Conservation (phyloP, 2,797 vertebrate genomes). For the Semotilus atromaculatus region DNA sequence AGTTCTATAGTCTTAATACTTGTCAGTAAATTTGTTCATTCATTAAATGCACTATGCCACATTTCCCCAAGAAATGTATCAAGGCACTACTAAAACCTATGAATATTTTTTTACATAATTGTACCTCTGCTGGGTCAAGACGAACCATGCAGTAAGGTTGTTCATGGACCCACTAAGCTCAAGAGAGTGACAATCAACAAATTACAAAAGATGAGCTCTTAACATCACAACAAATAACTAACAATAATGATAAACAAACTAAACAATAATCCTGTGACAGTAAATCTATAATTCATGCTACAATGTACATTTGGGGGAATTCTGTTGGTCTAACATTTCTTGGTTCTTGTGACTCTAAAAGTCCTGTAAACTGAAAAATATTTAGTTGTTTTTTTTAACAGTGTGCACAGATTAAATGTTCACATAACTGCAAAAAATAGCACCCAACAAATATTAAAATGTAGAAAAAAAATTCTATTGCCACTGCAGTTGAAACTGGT, state of each 20-base stretch:
- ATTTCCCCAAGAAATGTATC: too few relatives aligned
- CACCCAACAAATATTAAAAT: background rate
- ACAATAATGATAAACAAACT: background rate
- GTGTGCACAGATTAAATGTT: background rate
- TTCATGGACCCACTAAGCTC: background rate
- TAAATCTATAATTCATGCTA: background rate
- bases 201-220: background rate
- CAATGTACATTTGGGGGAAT: background rate
- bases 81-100: background rate
- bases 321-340: background rate
- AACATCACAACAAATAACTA: background rate
- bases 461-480: background rate
- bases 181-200: background rate
- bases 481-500: background rate
- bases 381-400: too few relatives aligned
- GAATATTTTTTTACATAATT: background rate
- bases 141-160: background rate
- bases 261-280: background rate
- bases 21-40: background rate
- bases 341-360: background rate
- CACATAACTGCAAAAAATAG: background rate
- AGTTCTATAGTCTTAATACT: background rate
- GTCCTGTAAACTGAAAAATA: background rate
- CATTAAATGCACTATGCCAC: background rate
- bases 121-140: background rate